These are phyloP conservation scores for Harmothoe impar DNA, from an alignment of 2,888 invertebrate genomes.

Conservation along the genomic window DNA sequence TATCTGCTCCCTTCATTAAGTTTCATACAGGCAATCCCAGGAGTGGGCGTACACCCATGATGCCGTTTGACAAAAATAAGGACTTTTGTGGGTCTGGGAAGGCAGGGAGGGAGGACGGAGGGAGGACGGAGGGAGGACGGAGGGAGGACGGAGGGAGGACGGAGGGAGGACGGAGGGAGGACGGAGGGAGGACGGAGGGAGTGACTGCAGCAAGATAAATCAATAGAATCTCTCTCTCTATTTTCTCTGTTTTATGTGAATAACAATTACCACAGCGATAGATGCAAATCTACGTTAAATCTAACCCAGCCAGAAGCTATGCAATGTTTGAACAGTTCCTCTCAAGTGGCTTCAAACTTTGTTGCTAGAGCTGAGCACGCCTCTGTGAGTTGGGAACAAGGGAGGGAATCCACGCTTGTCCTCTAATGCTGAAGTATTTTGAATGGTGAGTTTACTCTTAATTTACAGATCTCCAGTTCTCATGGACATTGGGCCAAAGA, in stretches of 20 bases:
- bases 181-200: too few species aligned
- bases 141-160: too few species aligned
- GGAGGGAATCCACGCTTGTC: too few species aligned
- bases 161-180: too few species aligned
- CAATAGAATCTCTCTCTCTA: neutral
- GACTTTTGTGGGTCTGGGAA: neutral
- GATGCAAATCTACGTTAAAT: slow-evolving; percentile 20
- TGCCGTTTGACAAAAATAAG: neutral
- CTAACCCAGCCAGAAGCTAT: neutral
- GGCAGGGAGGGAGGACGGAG: neutral
- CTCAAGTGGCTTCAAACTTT: slow-evolving; percentile 11
- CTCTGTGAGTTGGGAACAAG: too few species aligned
- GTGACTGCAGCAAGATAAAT: too few species aligned
- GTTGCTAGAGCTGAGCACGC: neutral
- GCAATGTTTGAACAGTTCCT: neutral
- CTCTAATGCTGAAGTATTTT: too few species aligned
- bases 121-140: neutral
- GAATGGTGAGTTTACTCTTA: too few species aligned
- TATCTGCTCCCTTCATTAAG: neutral
- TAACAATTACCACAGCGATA: neutral
- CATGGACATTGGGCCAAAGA: too few species aligned
- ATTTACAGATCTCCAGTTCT: too few species aligned
- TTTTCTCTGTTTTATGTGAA: neutral
- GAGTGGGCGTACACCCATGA: neutral
- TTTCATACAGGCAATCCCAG: neutral